These are phyloP conservation scores for Athalia cordata DNA, from an alignment of 2,888 invertebrate genomes.

Conservation along the genomic window DNA sequence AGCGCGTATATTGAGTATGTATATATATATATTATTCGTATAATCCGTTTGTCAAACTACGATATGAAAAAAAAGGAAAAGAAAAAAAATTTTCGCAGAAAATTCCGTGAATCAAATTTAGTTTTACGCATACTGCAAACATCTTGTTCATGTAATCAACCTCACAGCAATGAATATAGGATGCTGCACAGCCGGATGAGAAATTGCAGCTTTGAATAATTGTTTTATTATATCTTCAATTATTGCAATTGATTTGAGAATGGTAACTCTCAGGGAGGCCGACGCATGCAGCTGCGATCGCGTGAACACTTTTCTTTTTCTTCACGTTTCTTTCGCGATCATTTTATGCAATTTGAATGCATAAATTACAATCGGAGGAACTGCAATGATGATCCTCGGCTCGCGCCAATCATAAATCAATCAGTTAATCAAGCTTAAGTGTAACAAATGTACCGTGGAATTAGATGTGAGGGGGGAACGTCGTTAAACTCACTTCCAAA, in stretches of 20 bases:
- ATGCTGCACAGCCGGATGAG: no score
- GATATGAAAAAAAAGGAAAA: not conserved
- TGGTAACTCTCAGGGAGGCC: no score
- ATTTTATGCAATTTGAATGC: not conserved
- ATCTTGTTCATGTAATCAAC: not conserved
- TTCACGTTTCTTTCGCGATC: no score
- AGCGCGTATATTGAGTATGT: no score
- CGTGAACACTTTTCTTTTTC: no score
- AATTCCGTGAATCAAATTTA: not conserved
- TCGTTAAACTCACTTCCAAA: slow-evolving; percentile 22
- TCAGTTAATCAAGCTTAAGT: slow-evolving; percentile 59
- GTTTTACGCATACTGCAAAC: not conserved
- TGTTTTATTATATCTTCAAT: no score
- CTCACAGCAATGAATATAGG: no score
- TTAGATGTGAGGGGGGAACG: slow-evolving; percentile 48
- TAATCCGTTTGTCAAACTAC: not conserved
- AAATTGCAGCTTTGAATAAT: not conserved
- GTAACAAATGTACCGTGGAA: slow-evolving; percentile 57
- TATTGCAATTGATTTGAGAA: no score
- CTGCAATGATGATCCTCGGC: slow-evolving; percentile 34
- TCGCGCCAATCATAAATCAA: slow-evolving; percentile 57
- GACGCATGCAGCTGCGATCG: no score
- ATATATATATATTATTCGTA: no score
- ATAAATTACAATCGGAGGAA: not conserved
- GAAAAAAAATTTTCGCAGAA: not conserved